Conservation (phyloP, 1,140 invertebrate species). For the Metopolophium dirhodum region DNA sequence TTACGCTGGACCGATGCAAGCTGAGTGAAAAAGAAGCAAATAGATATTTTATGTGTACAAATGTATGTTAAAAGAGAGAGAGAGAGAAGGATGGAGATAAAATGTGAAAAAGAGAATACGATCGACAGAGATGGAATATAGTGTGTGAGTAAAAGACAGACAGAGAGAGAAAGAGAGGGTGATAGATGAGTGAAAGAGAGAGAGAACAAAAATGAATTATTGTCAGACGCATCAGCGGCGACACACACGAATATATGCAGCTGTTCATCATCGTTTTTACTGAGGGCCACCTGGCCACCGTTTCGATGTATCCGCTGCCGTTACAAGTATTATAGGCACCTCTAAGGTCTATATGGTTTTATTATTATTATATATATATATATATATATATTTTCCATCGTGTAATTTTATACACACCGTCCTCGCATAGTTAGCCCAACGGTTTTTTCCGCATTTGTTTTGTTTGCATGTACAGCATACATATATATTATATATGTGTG, state of each 20-base stretch:
- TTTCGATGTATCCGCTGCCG: conserved; percentile 47
- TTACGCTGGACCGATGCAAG: conserved; percentile 46
- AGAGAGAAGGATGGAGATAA: conserved; percentile 12
- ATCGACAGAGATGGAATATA: neutral
- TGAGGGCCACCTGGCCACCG: conserved; percentile 54
- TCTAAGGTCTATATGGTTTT: conserved; percentile 56
- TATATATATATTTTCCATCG: conserved; percentile 14
- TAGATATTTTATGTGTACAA: conserved; percentile 55
- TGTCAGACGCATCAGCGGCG: conserved; percentile 55
- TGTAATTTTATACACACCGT: conserved; percentile 54
- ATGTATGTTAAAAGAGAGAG: conserved; percentile 28
- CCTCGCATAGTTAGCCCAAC: conserved; percentile 47
- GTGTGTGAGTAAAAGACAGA: neutral
- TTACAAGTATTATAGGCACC: conserved; percentile 53
- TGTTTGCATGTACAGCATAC: neutral
- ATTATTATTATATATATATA: no score
- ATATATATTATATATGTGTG: neutral
- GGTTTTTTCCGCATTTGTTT: conserved; percentile 57
- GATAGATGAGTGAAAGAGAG: conserved; percentile 23
- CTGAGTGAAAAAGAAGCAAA: conserved; percentile 46
- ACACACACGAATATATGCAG: conserved; percentile 44
- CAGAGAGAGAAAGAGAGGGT: conserved; percentile 38
- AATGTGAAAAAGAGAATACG: neutral
- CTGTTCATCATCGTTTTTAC: conserved; percentile 56
- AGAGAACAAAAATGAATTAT: conserved; percentile 53